Conservation (phyloP, 2,888 invertebrate species). For the Diachrysia chrysitis region DNA sequence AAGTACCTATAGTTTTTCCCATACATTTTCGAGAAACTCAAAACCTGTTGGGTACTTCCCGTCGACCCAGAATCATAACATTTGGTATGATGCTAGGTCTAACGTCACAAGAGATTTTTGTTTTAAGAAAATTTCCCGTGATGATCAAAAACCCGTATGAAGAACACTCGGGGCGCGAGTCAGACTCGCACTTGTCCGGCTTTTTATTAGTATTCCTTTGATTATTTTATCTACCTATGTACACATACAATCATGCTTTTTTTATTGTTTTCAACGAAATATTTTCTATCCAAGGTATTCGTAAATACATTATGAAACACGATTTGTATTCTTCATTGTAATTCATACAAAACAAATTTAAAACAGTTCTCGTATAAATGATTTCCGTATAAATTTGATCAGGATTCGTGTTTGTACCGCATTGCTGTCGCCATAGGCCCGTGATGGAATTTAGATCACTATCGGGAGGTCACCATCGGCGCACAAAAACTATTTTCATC, state of each 20-base stretch:
- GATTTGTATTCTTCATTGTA: neutral
- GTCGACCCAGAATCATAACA: no score
- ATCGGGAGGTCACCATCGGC: conserved; percentile 65
- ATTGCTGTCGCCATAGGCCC: conserved; percentile 51
- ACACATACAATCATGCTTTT: neutral
- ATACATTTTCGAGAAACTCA: no score
- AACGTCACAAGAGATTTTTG: no score
- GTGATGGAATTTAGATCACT: conserved; percentile 66
- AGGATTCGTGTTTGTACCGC: conserved; percentile 29
- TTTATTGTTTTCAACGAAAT: neutral
- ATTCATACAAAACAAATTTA: conserved; percentile 1
- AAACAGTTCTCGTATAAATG: conserved; percentile 9
- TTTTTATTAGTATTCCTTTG: no score
- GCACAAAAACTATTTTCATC: conserved; percentile 72
- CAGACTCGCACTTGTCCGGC: no score
- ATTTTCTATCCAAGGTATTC: neutral
- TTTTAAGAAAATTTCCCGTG: no score
- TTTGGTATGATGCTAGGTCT: no score
- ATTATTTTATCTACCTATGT: no score
- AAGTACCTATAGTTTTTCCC: no score
- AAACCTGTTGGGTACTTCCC: no score
- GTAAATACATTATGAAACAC: neutral
- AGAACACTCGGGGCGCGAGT: no score
- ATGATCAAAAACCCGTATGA: no score
- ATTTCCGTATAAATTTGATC: conserved; percentile 39